Evolutionary conservation across 2,888 invertebrate genomes (phyloP), one percentile per base, ranked within the genome.

Genomic region (Luperina nickerlii): DNA sequence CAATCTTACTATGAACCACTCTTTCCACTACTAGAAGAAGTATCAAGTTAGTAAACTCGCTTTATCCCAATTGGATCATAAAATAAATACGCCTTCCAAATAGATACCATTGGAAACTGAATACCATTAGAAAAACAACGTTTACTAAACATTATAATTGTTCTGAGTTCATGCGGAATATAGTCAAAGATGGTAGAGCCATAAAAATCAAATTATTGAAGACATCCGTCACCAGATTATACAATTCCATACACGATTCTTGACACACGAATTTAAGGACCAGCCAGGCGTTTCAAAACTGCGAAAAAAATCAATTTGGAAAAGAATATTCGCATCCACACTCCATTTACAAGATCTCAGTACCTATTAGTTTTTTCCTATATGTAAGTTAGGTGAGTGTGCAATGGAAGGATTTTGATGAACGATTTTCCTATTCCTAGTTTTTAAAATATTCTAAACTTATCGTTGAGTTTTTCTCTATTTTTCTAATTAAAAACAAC

Each of bases 261-360:
- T 18, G 2, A 24, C 15, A 32, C n/a, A 51, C 0, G 6, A 42
- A 72, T 57, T 57, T 32, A 7, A 15, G 1, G 8, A 18, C n/a
- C 7, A 38, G 18, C 27, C 62, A 62, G 6, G 18, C 15, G 2
- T n/a, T 57, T 76, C 27, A 65, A 38, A 54, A 57, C 20, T 48
- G 9, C 20, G 7, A 70, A 42, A 24, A 42, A n/a, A 77, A 24
- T 7, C 24, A 9, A n/a, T 62, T 27, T 18, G 0, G 32, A 63
- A 54, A 13, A n/a, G 3, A n/a, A 51, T 15, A 8, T 45, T 81
- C 15, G 5, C 32, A 27, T 20, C 11, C 24, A 62, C 13, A 45
- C 45, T 83, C 62, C 3, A 62, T 45, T 11, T 6, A n/a, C n/a
- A 3, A 45, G 20, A 57, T 63, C 68, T 80, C 68, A 85, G 72